Base-by-base conservation (phyloP, 2,113 vertebrate genomes). In the Peromyscus maniculatus region DNA sequence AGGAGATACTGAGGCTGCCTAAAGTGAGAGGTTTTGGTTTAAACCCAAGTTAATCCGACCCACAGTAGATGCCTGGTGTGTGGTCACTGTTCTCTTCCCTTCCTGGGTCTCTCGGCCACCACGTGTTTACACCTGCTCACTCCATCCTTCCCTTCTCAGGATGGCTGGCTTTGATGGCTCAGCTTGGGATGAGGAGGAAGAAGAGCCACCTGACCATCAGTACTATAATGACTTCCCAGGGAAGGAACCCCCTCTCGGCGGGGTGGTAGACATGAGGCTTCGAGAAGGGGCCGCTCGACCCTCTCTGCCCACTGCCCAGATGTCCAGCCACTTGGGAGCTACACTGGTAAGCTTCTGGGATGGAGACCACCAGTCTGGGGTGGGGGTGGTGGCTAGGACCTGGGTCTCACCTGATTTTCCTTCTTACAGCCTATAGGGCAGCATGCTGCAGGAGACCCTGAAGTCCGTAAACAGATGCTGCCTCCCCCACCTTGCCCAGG, bases 181-280 rank as follows among this genome's bases (percentile, higher is more conserved):
- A 7, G 99, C 99, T 3, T 99, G 99, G 99, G 99, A 99, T 89
- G 99, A 99, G 96, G 99, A 99, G 26, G 99, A 99, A 19, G 99
- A 99, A 94, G 99, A 99, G 3, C 98, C 99, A 11, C 97, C 99
- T 0, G 99, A 99, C 7, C 99, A 99, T 94, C 99, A 99, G 5
- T 99, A 99, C 98, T 99, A 99, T 97, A 99, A 99, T 11, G 99
- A 99, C 96, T 99, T 99, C 96, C 99, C 99, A 0, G 99, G 99
- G 79, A 99, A 99, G 98, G 99, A 99, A 80, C 99, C 99, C 52
- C 99, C 99, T 69, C 99, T 99, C 0, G 99, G 99, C 31, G 99
- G 99, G 1, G 98, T 99, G 0, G 98, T 99, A 93, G 99, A 99
- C 98, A 99, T 99, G 99, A 98, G 99, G 97, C 97, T 99, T 94